Conservation (phyloP, 2,888 invertebrate species). For the Xanthia icteritia region DNA sequence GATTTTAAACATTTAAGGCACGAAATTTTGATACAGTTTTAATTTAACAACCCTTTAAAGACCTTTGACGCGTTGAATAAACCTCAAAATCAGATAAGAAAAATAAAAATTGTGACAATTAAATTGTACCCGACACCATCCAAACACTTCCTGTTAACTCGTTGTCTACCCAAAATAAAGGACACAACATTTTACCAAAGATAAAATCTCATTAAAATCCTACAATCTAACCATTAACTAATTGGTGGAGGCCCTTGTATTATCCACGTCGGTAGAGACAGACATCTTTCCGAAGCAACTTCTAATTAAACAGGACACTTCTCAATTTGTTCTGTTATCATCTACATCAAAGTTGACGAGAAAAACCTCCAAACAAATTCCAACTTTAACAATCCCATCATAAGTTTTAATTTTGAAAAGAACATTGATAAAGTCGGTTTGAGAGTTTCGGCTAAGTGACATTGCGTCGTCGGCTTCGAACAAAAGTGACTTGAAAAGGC, state of each 20-base stretch:
- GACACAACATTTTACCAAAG: conserved; percentile 59
- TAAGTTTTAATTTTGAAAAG: conserved; percentile 68
- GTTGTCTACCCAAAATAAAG: conserved; percentile 58
- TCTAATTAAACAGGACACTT: conserved; percentile 83
- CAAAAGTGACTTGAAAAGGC: conserved; percentile 82
- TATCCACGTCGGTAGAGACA: conserved; percentile 75
- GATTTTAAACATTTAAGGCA: background rate
- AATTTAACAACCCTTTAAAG: conserved; percentile 3
- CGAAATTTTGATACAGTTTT: background rate
- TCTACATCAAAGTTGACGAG: conserved; percentile 64
- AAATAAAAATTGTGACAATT: conserved; percentile 40
- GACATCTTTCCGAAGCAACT: conserved; percentile 75
- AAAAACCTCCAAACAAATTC: conserved; percentile 55
- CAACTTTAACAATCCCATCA: conserved; percentile 61
- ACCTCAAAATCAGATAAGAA: conserved; percentile 42
- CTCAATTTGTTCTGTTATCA: conserved; percentile 77
- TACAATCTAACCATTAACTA: conserved; percentile 84
- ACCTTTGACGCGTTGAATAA: conserved; percentile 4
- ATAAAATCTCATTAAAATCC: conserved; percentile 83
- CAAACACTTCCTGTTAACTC: conserved; percentile 38
- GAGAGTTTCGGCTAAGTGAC: conserved; percentile 79
- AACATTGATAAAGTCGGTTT: conserved; percentile 70
- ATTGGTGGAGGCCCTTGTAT: conserved; percentile 77
- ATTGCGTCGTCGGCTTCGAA: conserved; percentile 81
- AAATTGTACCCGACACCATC: conserved; percentile 50